Evolutionary conservation across 2,797 vertebrate species (phyloP).

Genomic region (Semotilus atromaculatus): DNA sequence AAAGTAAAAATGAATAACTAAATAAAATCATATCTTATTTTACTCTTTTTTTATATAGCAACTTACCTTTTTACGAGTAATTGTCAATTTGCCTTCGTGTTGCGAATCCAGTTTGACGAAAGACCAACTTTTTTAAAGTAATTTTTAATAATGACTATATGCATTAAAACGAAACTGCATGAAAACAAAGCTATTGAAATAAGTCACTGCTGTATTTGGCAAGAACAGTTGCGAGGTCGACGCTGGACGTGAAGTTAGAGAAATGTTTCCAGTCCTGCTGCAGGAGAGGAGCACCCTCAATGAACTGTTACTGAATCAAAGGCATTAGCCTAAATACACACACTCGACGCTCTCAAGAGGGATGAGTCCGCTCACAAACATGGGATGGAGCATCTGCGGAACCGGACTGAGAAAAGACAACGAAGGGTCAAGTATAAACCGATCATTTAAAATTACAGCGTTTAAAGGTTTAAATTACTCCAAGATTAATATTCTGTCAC

Average conservation of each 20-base stretch:
- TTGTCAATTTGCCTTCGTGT: slow-evolving; percentile 16
- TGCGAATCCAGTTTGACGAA: slow-evolving; percentile 18
- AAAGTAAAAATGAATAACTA: not conserved
- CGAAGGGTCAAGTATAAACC: too few species aligned
- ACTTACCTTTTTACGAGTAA: slow-evolving; percentile 52
- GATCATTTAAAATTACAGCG: not conserved
- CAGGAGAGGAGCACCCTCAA: slow-evolving; percentile 45
- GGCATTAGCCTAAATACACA: slow-evolving; percentile 62
- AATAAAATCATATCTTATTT: not conserved
- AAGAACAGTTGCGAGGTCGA: not conserved
- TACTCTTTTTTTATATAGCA: not conserved
- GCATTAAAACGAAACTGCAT: not conserved
- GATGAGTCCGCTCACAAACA: slow-evolving; percentile 52
- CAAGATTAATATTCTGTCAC: not conserved
- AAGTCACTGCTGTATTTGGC: not conserved
- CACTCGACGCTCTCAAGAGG: slow-evolving; percentile 53
- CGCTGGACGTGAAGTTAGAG: not conserved
- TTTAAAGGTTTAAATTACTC: not conserved
- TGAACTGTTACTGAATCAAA: slow-evolving; percentile 64
- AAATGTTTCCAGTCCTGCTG: slow-evolving; percentile 45
- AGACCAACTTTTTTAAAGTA: not conserved
- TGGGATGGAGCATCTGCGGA: slow-evolving; percentile 58
- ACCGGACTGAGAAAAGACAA: slow-evolving; percentile 37
- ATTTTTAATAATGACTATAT: not conserved
- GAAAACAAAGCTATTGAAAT: slow-evolving; percentile 3